Conservation (phyloP, 1,140 invertebrate species). For the Scaptomyza montana region DNA sequence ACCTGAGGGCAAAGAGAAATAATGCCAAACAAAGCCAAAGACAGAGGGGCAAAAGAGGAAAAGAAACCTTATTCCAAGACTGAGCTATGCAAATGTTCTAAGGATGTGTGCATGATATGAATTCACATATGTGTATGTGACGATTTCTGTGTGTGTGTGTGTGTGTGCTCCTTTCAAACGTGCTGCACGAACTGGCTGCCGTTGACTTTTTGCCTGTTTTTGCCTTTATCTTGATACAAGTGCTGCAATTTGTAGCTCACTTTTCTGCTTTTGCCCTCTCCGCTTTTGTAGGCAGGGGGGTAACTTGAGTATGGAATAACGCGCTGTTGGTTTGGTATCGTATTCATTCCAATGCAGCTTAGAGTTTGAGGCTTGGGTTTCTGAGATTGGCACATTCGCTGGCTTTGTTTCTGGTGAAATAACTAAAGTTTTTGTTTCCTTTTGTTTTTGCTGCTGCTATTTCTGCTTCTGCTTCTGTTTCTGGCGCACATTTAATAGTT, state of each 20-base stretch:
- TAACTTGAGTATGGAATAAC: constrained; percentile 12
- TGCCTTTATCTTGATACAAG: constrained; percentile 77
- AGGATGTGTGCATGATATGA: not conserved
- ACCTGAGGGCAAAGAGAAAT: constrained; percentile 36
- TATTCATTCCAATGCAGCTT: not conserved
- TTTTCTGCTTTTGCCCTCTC: constrained; percentile 29
- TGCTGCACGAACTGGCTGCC: constrained; percentile 45
- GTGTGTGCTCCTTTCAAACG: constrained; percentile 42
- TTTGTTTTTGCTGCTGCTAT: constrained; percentile 1
- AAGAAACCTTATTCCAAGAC: constrained; percentile 1
- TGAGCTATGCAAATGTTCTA: constrained; percentile 68
- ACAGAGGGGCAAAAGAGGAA: not conserved
- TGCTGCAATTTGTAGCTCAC: constrained; percentile 74
- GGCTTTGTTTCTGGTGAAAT: constrained; percentile 49
- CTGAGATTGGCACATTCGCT: constrained; percentile 58
- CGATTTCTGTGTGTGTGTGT: constrained; percentile 1
- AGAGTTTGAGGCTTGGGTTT: constrained; percentile 1
- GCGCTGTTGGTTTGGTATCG: constrained; percentile 7
- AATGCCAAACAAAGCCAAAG: constrained; percentile 24
- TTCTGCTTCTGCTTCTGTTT: constrained; percentile 46
- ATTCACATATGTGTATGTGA: not conserved
- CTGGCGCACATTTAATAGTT: constrained; percentile 75
- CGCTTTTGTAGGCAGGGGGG: not conserved
- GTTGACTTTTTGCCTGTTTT: constrained; percentile 56
- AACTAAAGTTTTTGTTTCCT: constrained; percentile 46